Conservation (phyloP, 2,888 invertebrate genomes). For the Watsonalla cultraria region DNA sequence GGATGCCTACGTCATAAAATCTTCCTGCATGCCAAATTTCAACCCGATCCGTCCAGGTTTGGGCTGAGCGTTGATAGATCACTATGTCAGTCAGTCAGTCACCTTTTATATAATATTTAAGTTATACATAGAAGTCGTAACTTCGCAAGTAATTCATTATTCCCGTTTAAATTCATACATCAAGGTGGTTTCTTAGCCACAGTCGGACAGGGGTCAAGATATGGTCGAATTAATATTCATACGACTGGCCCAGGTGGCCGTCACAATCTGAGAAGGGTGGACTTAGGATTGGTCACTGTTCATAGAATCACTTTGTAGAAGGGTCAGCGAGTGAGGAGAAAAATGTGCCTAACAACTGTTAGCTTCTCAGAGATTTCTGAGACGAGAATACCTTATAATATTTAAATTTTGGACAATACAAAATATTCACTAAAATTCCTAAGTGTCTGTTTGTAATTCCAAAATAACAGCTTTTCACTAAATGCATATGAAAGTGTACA, state of each 20-base stretch:
- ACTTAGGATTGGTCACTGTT: conserved; percentile 64
- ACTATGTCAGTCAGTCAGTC: too few relatives aligned
- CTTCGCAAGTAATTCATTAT: conserved; percentile 49
- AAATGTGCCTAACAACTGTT: conserved; percentile 28
- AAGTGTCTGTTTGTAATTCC: too few relatives aligned
- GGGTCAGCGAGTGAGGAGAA: not conserved
- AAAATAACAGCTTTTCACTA: too few relatives aligned
- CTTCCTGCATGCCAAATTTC: too few relatives aligned
- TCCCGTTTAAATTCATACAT: conserved; percentile 71
- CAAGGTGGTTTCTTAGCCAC: conserved; percentile 54
- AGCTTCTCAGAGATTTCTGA: conserved; percentile 17
- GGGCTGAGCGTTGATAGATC: too few relatives aligned
- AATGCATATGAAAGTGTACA: too few relatives aligned
- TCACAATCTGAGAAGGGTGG: conserved; percentile 76
- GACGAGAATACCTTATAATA: too few relatives aligned
- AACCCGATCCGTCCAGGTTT: too few relatives aligned
- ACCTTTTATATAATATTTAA: too few relatives aligned
- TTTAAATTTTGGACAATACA: too few relatives aligned
- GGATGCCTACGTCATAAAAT: too few relatives aligned
- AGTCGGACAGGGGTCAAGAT: conserved; percentile 71
- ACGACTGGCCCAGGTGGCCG: conserved; percentile 74
- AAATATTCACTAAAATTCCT: too few relatives aligned
- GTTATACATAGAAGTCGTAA: conserved; percentile 18
- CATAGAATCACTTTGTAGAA: conserved; percentile 27
- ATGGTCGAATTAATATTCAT: conserved; percentile 79